Evolutionary conservation across 1,140 invertebrate species (phyloP).

Genomic region (Caenorhabditis tropicalis): DNA sequence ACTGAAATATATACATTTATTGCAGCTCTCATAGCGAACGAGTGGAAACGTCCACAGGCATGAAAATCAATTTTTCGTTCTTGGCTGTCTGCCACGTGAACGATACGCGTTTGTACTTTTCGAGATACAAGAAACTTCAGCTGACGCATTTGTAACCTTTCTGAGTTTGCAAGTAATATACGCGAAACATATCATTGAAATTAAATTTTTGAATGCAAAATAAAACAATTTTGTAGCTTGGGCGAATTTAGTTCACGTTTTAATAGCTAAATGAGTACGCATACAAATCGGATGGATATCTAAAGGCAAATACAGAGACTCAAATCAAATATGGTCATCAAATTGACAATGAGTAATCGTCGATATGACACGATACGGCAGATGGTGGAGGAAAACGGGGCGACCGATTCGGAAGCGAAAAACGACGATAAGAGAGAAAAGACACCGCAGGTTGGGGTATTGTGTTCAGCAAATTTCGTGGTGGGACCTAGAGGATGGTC

Average conservation of each 20-base stretch:
- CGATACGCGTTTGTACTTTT: too few relatives aligned
- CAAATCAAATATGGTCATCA: constrained; percentile 38
- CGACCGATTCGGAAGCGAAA: constrained; percentile 26
- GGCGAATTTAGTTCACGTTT: not conserved
- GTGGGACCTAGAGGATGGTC: constrained; percentile 37
- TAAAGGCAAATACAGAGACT: constrained; percentile 20
- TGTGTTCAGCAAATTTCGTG: constrained; percentile 23
- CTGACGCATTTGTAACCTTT: too few relatives aligned
- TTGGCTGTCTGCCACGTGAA: too few relatives aligned
- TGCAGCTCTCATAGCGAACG: too few relatives aligned
- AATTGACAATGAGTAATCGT: constrained; percentile 38
- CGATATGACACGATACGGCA: constrained; percentile 33
- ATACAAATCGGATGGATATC: constrained; percentile 1
- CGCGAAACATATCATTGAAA: too few relatives aligned
- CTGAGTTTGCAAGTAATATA: too few relatives aligned
- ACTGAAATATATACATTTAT: too few relatives aligned
- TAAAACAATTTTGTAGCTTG: too few relatives aligned
- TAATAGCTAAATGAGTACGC: not conserved
- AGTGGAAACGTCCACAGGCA: too few relatives aligned
- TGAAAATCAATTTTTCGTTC: too few relatives aligned
- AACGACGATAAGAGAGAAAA: constrained; percentile 9
- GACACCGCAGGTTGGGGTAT: constrained; percentile 4
- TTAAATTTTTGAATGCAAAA: too few relatives aligned
- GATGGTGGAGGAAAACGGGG: not conserved
- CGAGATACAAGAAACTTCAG: too few relatives aligned